A percentile compares a stretch with the other conserved stretches of the same genome.
Conservation (phyloP, 2,797 vertebrate species). For the Eurystomus glaucurus region DNA sequence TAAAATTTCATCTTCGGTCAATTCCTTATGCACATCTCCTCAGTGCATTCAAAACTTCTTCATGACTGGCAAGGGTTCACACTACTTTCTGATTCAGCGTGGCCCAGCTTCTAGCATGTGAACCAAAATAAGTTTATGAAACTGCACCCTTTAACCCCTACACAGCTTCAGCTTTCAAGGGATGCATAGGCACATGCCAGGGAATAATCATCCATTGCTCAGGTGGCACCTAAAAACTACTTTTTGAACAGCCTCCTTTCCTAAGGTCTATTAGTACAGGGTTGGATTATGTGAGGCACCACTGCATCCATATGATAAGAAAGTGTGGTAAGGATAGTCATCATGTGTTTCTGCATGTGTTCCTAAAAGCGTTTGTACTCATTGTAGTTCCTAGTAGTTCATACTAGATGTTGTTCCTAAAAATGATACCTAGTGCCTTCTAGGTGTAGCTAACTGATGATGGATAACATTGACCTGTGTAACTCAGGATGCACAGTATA, state of each 20-base stretch:
- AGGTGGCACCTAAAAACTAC: fast-evolving
- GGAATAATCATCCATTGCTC: background rate
- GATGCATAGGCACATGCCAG: background rate
- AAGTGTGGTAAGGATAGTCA: background rate
- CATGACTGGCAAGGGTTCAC: background rate
- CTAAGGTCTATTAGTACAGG: background rate
- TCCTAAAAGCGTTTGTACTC: background rate
- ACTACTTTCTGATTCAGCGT: background rate
- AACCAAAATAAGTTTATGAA: background rate
- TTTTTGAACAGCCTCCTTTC: background rate
- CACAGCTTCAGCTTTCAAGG: background rate
- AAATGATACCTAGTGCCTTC: background rate
- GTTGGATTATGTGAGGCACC: fast-evolving
- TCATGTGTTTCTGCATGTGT: background rate
- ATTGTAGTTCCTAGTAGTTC: background rate
- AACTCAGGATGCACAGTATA: background rate
- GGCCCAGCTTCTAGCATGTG: background rate
- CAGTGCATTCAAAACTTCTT: background rate
- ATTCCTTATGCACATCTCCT: background rate
- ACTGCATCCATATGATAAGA: background rate
- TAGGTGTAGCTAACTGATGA: background rate
- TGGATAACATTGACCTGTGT: fast-evolving
- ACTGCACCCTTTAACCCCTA: background rate
- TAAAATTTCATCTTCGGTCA: background rate
- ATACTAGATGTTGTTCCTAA: background rate